Conservation (phyloP, 2,113 vertebrate genomes). For the Nanorana parkeri region DNA sequence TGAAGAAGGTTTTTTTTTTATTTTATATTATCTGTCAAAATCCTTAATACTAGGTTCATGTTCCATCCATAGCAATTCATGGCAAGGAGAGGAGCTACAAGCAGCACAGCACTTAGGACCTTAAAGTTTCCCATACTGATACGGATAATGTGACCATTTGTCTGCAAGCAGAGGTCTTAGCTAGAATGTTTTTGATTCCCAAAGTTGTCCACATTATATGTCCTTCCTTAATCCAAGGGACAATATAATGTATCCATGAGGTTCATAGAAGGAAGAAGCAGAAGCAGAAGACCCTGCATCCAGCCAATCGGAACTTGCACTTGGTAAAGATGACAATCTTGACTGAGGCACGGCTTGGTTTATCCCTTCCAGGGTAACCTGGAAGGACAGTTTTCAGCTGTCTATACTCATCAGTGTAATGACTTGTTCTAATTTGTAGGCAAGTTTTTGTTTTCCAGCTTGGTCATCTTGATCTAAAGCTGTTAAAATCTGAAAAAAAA, state of each 20-base stretch:
- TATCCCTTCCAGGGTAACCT: constrained; percentile 95
- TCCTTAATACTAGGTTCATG: constrained; percentile 70
- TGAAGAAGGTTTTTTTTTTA: constrained; percentile 27
- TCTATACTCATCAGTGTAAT: constrained; percentile 98
- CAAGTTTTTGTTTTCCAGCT: constrained; percentile 96
- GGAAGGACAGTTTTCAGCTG: constrained; percentile 98
- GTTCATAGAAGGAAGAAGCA: constrained; percentile 58
- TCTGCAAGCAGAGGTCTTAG: constrained; percentile 66
- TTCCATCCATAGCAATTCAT: constrained; percentile 60
- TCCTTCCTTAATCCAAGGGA: constrained; percentile 62
- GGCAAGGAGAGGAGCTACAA: constrained; percentile 62
- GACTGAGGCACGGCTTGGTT: constrained; percentile 99
- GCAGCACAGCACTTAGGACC: constrained; percentile 68
- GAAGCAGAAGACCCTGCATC: constrained; percentile 71
- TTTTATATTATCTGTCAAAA: constrained; percentile 16
- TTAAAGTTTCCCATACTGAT: constrained; percentile 62
- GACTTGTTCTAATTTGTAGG: constrained; percentile 99
- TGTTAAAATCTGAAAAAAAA: constrained; percentile 85
- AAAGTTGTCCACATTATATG: constrained; percentile 59
- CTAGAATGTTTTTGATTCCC: constrained; percentile 59
- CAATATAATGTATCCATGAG: constrained; percentile 59
- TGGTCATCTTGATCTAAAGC: constrained; percentile 92
- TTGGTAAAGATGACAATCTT: constrained; percentile 94
- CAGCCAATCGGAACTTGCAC: constrained; percentile 82
- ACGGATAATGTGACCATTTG: constrained; percentile 55